Percentiles rank a stretch among this genome's conserved stretches.
Conservation (phyloP, 2,113 vertebrate genomes). For the Gavialis gangeticus region DNA sequence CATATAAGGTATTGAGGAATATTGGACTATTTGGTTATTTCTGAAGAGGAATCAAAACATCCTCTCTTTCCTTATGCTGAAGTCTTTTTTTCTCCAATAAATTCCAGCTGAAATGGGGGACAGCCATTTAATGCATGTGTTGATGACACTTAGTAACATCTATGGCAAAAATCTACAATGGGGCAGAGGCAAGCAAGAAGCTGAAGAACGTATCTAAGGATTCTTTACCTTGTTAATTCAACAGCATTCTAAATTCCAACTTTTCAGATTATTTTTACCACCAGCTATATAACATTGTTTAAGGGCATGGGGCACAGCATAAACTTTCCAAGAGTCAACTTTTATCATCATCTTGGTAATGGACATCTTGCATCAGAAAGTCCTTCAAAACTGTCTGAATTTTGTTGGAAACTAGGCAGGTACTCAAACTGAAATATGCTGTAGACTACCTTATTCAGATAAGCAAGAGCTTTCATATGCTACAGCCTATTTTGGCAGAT, state of each 20-base stretch:
- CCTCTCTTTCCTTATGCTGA: not conserved
- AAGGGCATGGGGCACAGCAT: not conserved
- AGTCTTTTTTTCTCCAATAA: not conserved
- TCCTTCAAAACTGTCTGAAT: not conserved
- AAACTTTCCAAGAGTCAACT: not conserved
- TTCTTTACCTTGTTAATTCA: not conserved
- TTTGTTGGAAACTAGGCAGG: not conserved
- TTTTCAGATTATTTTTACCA: not conserved
- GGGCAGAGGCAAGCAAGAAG: not conserved
- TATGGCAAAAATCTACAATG: not conserved
- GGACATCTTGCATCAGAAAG: not conserved
- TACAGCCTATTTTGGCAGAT: too few species aligned
- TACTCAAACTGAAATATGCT: not conserved
- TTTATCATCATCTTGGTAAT: not conserved
- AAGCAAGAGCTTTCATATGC: too few species aligned
- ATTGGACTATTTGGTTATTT: not conserved
- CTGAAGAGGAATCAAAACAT: not conserved
- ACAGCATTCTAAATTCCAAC: not conserved
- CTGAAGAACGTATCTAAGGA: not conserved
- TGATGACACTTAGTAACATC: not conserved
- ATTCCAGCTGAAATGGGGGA: not conserved
- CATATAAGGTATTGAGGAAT: not conserved
- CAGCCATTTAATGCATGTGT: not conserved
- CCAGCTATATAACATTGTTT: not conserved
- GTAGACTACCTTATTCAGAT: too few species aligned